A percentile compares a stretch with the other conserved stretches of the same genome.
These are phyloP conservation scores for Harpagoxenus sublaevis DNA, from an alignment of 2,888 invertebrate genomes.

Conservation along the genomic window DNA sequence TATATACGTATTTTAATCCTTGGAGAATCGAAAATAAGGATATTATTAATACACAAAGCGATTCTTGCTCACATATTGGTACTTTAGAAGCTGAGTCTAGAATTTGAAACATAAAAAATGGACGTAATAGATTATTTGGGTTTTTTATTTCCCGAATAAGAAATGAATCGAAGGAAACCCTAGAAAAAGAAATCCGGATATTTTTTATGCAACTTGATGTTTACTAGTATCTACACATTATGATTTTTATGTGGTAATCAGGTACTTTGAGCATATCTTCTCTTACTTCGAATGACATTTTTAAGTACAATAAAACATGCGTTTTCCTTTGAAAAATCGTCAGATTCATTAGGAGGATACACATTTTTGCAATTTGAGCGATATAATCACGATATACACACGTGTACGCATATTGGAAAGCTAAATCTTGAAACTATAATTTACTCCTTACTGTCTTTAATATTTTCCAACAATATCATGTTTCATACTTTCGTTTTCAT, in stretches of 20 bases:
- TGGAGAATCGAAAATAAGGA: not conserved
- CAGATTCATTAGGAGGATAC: not conserved
- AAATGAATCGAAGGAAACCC: not conserved
- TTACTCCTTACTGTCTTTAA: not conserved
- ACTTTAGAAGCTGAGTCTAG: not conserved
- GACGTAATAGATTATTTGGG: too few species aligned
- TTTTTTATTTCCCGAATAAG: not conserved
- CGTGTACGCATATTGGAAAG: not conserved
- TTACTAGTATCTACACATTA: not conserved
- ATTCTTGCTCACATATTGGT: not conserved
- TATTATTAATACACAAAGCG: not conserved
- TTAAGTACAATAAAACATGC: not conserved
- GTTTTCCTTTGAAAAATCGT: not conserved
- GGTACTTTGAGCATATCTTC: not conserved
- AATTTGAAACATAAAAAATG: not conserved
- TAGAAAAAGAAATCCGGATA: not conserved
- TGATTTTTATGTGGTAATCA: not conserved
- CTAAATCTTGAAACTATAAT: not conserved
- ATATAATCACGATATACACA: not conserved
- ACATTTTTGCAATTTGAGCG: not conserved
- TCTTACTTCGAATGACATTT: not conserved
- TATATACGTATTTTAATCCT: not conserved
- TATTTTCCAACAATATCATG: not conserved
- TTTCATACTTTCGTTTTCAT: not conserved
- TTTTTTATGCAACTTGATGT: not conserved